Conservation (phyloP, 2,888 invertebrate species). For the Brenthis ino region DNA sequence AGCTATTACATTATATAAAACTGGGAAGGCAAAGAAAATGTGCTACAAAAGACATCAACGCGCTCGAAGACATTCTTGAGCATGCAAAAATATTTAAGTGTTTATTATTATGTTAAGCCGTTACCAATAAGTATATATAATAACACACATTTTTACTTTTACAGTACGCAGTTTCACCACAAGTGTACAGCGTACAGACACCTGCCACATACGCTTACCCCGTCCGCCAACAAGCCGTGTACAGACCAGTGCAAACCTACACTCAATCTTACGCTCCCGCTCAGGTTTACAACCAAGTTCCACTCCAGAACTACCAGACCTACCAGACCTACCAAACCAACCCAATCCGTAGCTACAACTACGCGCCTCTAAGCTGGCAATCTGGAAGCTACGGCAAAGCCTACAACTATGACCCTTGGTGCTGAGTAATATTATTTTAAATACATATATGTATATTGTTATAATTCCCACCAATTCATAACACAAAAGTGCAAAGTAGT, state of each 20-base stretch:
- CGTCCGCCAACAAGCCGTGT: conserved; percentile 29
- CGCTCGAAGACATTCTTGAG: background rate
- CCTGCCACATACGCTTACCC: conserved; percentile 29
- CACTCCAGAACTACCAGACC: conserved; percentile 19
- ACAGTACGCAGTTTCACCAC: conserved; percentile 27
- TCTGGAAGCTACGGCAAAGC: conserved; percentile 20
- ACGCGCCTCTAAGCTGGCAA: conserved; percentile 24
- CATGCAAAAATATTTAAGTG: background rate
- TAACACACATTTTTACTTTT: conserved; percentile 1
- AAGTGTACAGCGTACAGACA: conserved; percentile 29
- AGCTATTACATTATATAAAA: background rate
- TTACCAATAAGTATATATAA: background rate
- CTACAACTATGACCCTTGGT: conserved; percentile 34
- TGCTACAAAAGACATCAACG: conserved; percentile 28
- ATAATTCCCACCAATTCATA: conserved; percentile 19
- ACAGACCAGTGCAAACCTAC: conserved; percentile 30
- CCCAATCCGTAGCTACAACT: conserved; percentile 17
- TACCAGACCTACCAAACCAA: conserved; percentile 13
- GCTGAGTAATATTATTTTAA: conserved; percentile 10
- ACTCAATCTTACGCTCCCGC: conserved; percentile 21
- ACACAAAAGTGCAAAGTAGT: conserved; percentile 6
- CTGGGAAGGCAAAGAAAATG: background rate
- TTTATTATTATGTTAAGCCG: background rate
- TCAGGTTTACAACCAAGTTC: conserved; percentile 7
- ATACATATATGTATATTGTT: background rate